Evolutionary conservation across 2,888 invertebrate genomes (phyloP).

Genomic region (Gymnosoma rotundatum): DNA sequence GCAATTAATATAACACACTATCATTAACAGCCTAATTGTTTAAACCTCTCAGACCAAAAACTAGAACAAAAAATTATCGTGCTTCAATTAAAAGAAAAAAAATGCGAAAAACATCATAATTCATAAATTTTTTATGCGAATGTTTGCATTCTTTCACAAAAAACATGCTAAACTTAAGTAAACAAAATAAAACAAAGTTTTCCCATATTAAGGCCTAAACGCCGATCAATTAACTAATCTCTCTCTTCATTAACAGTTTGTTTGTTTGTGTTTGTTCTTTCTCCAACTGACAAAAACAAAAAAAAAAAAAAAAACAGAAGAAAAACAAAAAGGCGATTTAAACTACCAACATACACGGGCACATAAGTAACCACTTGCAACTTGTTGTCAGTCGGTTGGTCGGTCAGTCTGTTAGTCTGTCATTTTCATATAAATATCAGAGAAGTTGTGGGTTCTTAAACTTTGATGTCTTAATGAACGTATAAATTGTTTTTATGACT

Average conservation of each 20-base stretch:
- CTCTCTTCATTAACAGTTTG: conserved; percentile 7
- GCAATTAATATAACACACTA: too few relatives aligned
- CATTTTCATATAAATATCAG: background rate
- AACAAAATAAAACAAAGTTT: conserved; percentile 12
- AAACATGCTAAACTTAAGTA: conserved; percentile 36
- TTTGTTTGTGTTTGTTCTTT: conserved; percentile 28
- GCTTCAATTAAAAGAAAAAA: background rate
- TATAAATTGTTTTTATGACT: conserved; percentile 70
- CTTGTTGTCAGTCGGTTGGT: background rate
- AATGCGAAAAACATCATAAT: background rate
- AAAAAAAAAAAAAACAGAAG: background rate
- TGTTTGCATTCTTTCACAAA: conserved; percentile 14
- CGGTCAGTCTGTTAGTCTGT: background rate
- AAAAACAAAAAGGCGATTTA: background rate
- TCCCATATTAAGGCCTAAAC: conserved; percentile 65
- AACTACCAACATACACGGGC: conserved; percentile 5
- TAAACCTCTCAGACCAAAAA: background rate
- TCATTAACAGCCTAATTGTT: too few relatives aligned
- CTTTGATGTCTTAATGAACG: conserved; percentile 71
- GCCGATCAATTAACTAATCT: conserved; percentile 70
- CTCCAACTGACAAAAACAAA: conserved; percentile 19
- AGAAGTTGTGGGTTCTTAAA: conserved; percentile 58
- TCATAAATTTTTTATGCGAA: conserved; percentile 29
- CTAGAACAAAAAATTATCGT: background rate
- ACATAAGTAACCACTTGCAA: background rate